phyloP scores from a whole-genome alignment of 2,113 vertebrate species.

The Oreochromis tanganicae region DNA sequence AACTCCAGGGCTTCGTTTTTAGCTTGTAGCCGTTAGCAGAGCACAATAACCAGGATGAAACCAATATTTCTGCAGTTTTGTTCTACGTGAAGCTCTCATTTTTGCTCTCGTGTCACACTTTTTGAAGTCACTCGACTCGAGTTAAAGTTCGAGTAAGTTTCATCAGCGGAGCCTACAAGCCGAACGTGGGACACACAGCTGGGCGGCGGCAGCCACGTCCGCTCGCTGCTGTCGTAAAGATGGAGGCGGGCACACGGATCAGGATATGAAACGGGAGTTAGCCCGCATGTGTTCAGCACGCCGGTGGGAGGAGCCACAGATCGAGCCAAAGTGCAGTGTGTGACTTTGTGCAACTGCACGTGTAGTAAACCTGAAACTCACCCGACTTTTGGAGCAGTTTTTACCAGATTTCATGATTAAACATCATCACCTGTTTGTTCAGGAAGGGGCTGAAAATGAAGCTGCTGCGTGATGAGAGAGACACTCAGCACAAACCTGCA shows the following conservation, averaged over 20 bases:
- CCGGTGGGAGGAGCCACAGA: not conserved
- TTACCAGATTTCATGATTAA: not conserved
- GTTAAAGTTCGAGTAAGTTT: not conserved
- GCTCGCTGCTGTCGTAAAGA: not conserved
- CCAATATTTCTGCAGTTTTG: not conserved
- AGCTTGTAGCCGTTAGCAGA: not conserved
- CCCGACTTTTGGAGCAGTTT: not conserved
- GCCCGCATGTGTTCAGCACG: fast-evolving
- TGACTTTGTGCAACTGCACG: not conserved
- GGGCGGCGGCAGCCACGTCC: not conserved
- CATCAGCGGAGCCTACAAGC: not conserved
- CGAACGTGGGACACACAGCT: too few species aligned
- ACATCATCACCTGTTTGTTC: not conserved
- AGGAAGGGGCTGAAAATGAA: not conserved
- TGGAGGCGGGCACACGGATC: not conserved
- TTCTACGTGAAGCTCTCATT: not conserved
- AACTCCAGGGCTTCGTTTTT: not conserved
- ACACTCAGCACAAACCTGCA: not conserved
- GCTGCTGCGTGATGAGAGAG: not conserved
- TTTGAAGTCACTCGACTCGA: not conserved
- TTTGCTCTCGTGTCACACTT: not conserved
- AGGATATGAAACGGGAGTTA: fast-evolving
- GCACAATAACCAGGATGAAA: fast-evolving
- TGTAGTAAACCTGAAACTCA: not conserved
- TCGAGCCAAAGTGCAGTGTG: not conserved